Conservation (phyloP, 2,888 invertebrate species). For the Protodeltote pygarga region DNA sequence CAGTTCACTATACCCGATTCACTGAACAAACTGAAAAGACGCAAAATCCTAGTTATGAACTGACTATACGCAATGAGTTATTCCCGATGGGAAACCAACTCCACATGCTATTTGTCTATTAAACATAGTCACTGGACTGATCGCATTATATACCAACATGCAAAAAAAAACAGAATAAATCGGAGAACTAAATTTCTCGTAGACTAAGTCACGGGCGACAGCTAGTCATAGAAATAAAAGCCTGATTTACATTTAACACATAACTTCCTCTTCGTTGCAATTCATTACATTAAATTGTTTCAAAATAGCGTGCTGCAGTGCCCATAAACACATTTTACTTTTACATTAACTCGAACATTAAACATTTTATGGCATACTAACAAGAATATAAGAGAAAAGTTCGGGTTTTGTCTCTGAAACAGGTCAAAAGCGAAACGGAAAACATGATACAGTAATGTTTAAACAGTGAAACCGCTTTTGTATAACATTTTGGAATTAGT, state of each 20-base stretch:
- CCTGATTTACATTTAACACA: conserved; percentile 21
- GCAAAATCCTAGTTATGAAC: too few relatives aligned
- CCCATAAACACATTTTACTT: conserved; percentile 34
- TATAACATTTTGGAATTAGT: conserved; percentile 47
- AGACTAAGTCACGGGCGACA: too few relatives aligned
- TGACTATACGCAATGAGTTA: too few relatives aligned
- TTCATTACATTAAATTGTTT: conserved; percentile 35
- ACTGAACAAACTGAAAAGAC: too few relatives aligned
- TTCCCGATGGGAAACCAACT: too few relatives aligned
- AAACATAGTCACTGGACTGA: too few relatives aligned
- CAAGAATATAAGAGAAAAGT: conserved; percentile 22
- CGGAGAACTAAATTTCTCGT: too few relatives aligned
- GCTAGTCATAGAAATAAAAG: not conserved
- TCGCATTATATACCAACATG: too few relatives aligned
- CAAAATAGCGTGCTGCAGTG: conserved; percentile 23
- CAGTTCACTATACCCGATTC: too few relatives aligned
- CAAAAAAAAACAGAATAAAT: conserved; percentile 11
- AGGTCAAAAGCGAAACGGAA: conserved; percentile 28
- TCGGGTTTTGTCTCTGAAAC: conserved; percentile 26
- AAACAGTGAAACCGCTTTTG: conserved; percentile 35
- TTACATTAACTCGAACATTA: conserved; percentile 26
- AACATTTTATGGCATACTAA: conserved; percentile 37
- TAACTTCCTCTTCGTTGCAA: conserved; percentile 23
- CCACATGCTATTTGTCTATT: too few relatives aligned
- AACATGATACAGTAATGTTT: conserved; percentile 45